phyloP scores from a whole-genome alignment of 2,113 vertebrate species.

The Dipodomys stephensi region DNA sequence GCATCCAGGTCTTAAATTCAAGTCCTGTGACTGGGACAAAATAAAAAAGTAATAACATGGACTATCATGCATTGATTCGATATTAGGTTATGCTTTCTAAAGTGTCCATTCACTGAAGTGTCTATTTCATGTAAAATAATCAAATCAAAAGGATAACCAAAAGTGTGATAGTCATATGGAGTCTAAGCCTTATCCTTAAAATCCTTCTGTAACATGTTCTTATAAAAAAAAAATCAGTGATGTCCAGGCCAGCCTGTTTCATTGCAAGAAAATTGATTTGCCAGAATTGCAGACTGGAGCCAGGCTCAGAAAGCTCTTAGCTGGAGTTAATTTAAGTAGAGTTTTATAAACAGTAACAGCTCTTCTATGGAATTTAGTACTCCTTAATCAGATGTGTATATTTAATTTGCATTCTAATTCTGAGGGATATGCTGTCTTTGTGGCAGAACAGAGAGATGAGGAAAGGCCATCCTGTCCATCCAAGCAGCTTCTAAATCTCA shows the following conservation, averaged over 20 bases:
- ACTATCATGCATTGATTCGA: not conserved
- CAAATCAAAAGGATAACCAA: not conserved
- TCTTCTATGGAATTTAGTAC: not conserved
- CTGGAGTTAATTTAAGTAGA: constrained; percentile 1
- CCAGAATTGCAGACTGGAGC: not conserved
- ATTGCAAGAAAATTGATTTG: not conserved
- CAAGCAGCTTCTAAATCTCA: constrained; percentile 52
- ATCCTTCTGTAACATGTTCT: not conserved
- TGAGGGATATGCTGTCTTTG: not conserved
- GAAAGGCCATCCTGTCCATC: too few species aligned
- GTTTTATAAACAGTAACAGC: not conserved
- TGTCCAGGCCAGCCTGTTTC: not conserved
- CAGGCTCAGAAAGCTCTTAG: not conserved
- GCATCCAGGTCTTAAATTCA: too few species aligned
- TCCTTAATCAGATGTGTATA: not conserved
- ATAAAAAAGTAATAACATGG: too few species aligned
- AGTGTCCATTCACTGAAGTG: not conserved
- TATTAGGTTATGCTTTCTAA: constrained; percentile 5
- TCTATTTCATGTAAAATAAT: not conserved
- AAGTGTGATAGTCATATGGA: not conserved
- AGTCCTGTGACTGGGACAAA: too few species aligned
- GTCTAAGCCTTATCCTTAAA: constrained; percentile 19
- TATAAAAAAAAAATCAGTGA: not conserved
- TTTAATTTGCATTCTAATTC: not conserved
- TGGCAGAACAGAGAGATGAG: not conserved